phyloP scores from a whole-genome alignment of 2,888 invertebrate species.

The Lithophane ornitopus region DNA sequence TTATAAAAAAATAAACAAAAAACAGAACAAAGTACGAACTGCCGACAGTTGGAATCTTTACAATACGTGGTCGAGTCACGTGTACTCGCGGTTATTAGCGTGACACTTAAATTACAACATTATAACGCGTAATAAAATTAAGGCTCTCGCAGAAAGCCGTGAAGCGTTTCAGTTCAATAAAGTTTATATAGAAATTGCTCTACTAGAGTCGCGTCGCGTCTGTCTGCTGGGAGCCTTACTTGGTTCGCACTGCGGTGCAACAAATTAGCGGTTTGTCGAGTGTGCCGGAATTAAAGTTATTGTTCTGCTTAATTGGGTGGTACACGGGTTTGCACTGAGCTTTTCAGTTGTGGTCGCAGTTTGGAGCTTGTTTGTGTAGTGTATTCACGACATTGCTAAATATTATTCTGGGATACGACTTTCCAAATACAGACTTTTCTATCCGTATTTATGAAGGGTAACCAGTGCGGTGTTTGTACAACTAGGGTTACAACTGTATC shows the following conservation, averaged over 20 bases:
- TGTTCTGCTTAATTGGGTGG: slow-evolving; percentile 27
- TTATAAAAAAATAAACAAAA: background rate
- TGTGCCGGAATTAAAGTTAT: slow-evolving; percentile 22
- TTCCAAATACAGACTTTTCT: background rate
- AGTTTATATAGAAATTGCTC: background rate
- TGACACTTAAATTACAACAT: slow-evolving; percentile 21
- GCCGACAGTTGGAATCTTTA: slow-evolving; percentile 23
- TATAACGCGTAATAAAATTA: slow-evolving; percentile 9
- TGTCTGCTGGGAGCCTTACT: background rate
- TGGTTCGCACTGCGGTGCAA: slow-evolving; percentile 36
- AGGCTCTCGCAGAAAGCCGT: background rate
- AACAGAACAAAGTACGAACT: slow-evolving; percentile 31
- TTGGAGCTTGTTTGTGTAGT: background rate
- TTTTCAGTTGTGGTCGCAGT: slow-evolving; percentile 21
- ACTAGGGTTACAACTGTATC: no score
- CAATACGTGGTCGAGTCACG: slow-evolving; percentile 34
- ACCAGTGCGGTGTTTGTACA: no score
- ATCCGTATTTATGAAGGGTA: background rate
- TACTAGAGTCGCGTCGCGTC: background rate
- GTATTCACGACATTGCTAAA: background rate
- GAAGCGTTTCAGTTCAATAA: no score
- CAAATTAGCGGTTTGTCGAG: slow-evolving; percentile 14
- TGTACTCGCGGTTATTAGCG: slow-evolving; percentile 19
- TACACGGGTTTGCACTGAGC: slow-evolving; percentile 13
- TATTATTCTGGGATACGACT: background rate